Evolutionary conservation across 2,888 invertebrate species (phyloP).

Genomic region (Neria commutata): DNA sequence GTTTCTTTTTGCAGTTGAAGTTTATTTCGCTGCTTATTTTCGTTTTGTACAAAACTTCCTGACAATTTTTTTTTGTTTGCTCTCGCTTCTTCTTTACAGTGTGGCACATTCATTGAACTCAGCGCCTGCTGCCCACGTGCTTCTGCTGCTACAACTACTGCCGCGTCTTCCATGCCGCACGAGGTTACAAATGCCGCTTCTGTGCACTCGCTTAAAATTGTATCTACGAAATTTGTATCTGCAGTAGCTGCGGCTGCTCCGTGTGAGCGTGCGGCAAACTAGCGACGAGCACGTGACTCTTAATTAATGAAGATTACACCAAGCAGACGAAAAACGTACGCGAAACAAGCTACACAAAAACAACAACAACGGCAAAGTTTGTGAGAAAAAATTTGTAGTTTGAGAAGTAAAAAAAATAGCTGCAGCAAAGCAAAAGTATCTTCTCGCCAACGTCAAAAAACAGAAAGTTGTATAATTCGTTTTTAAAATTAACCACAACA

Average conservation of each 20-base stretch:
- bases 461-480: too few species aligned
- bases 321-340: slow-evolving; percentile 23
- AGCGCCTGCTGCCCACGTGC: slow-evolving; percentile 14
- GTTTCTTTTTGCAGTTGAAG: background rate
- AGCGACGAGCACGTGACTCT: slow-evolving; percentile 45
- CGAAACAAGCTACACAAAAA: slow-evolving; percentile 18
- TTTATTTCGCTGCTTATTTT: background rate
- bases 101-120: background rate
- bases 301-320: slow-evolving; percentile 37
- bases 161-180: too few species aligned
- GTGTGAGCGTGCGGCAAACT: background rate
- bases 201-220: too few species aligned
- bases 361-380: slow-evolving; percentile 14
- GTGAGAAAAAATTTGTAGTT: slow-evolving; percentile 8
- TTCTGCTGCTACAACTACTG: too few species aligned
- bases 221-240: slow-evolving; percentile 5
- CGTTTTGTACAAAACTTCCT: background rate
- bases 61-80: background rate
- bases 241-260: background rate
- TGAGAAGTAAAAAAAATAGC: background rate
- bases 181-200: too few species aligned
- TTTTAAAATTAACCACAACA: too few species aligned
- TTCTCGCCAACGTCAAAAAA: too few species aligned
- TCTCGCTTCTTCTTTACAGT: background rate
- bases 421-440: background rate